Conservation (phyloP, 2,888 invertebrate genomes). For the Artemia sinica region DNA sequence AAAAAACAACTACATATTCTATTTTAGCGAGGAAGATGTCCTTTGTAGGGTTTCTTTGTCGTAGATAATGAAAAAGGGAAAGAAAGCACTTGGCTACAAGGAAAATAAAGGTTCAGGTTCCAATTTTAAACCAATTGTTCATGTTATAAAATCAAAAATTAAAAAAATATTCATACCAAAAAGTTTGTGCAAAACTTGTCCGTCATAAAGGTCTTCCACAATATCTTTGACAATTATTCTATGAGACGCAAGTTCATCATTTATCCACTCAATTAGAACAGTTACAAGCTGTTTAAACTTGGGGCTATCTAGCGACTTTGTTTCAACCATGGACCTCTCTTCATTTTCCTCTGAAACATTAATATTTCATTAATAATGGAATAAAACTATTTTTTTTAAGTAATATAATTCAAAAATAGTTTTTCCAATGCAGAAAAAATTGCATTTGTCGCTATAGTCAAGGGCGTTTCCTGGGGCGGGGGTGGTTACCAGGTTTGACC, state of each 20-base stretch:
- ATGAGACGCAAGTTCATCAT: constrained; percentile 87
- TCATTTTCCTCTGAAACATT: constrained; percentile 70
- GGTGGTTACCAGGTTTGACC: too few species aligned
- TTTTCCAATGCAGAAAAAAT: too few species aligned
- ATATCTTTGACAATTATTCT: constrained; percentile 92
- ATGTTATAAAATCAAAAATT: constrained; percentile 16
- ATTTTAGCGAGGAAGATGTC: too few species aligned
- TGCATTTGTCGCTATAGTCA: too few species aligned
- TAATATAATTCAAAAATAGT: too few species aligned
- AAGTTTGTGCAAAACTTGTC: constrained; percentile 61
- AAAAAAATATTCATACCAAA: constrained; percentile 34
- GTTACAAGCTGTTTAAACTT: constrained; percentile 64
- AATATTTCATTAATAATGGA: too few species aligned
- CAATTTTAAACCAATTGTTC: background rate
- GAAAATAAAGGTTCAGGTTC: constrained; percentile 13
- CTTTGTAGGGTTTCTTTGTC: too few species aligned
- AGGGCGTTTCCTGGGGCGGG: too few species aligned
- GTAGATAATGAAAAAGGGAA: background rate
- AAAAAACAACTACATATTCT: too few species aligned
- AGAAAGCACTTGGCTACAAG: background rate
- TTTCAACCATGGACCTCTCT: constrained; percentile 86
- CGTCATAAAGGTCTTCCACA: constrained; percentile 92
- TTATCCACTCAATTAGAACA: constrained; percentile 91
- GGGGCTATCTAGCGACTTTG: constrained; percentile 65
- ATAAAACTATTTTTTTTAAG: too few species aligned